These are phyloP conservation scores for Oryzias javanicus DNA, from an alignment of 2,113 vertebrate genomes.

Conservation along the genomic window DNA sequence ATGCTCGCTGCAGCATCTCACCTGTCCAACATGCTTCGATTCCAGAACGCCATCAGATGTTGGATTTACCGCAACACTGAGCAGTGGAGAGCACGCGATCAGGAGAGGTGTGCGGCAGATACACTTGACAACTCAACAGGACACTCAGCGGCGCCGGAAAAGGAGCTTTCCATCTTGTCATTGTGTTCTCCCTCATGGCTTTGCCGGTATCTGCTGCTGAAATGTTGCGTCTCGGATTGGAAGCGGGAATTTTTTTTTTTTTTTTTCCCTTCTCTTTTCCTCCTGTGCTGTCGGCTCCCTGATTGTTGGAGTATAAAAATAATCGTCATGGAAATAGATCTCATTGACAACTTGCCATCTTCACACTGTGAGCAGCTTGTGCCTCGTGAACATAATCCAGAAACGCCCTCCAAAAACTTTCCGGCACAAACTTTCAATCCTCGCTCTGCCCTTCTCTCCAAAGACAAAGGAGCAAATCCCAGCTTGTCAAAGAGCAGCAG, in stretches of 20 bases:
- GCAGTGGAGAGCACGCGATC: conserved; percentile 73
- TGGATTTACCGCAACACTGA: conserved; percentile 79
- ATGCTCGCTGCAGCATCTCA: conserved; percentile 75
- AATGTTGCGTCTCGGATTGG: conserved; percentile 70
- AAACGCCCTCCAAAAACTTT: conserved; percentile 83
- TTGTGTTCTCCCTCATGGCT: conserved; percentile 61
- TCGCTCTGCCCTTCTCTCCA: conserved; percentile 65
- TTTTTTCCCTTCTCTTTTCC: conserved; percentile 56
- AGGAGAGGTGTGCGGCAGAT: conserved; percentile 57
- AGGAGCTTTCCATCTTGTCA: conserved; percentile 67
- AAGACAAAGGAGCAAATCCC: conserved; percentile 65
- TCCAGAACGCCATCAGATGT: conserved; percentile 78
- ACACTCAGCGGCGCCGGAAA: conserved; percentile 55
- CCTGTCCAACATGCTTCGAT: conserved; percentile 77
- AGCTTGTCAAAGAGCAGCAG: conserved; percentile 60
- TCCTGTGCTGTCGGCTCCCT: conserved; percentile 72
- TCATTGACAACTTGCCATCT: conserved; percentile 89
- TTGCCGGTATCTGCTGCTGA: conserved; percentile 66
- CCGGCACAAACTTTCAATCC: conserved; percentile 75
- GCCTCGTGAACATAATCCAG: conserved; percentile 82
- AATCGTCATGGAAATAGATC: conserved; percentile 89
- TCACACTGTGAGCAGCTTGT: conserved; percentile 92
- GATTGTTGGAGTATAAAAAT: conserved; percentile 80
- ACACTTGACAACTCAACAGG: conserved; percentile 69
- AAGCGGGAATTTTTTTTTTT: conserved; percentile 60